Conservation (phyloP, 2,888 invertebrate genomes). For the Luperina nickerlii region DNA sequence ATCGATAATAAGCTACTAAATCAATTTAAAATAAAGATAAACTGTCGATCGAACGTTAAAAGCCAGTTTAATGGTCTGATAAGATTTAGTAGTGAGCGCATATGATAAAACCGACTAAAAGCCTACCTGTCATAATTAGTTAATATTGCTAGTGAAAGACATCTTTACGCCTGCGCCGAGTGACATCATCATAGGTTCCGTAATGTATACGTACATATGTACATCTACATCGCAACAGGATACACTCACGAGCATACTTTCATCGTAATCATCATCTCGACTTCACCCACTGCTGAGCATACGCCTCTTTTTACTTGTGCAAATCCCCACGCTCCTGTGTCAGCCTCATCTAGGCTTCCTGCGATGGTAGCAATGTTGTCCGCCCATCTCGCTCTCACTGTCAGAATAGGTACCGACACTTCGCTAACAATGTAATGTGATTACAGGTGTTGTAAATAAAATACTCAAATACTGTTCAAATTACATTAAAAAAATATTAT, state of each 20-base stretch:
- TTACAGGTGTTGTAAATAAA: background rate
- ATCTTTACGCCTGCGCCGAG: background rate
- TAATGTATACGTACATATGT: background rate
- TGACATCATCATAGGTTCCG: background rate
- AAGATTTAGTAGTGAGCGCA: conserved; percentile 8
- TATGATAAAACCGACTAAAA: background rate
- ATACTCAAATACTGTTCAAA: too few relatives aligned
- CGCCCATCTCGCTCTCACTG: background rate
- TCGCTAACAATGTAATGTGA: background rate
- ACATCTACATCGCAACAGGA: background rate
- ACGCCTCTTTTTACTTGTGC: background rate
- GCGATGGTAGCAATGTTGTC: background rate
- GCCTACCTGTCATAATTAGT: background rate
- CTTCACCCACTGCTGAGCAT: background rate
- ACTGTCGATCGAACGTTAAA: background rate
- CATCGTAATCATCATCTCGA: background rate
- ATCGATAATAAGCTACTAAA: background rate
- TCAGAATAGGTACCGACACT: background rate
- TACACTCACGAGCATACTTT: background rate
- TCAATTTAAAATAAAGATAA: conserved; percentile 1
- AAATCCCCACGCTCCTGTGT: background rate
- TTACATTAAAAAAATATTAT: too few relatives aligned
- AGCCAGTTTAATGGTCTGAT: background rate
- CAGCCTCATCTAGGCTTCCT: background rate
- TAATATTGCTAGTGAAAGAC: background rate